A percentile compares a stretch with the other conserved stretches of the same genome.
Conservation (phyloP, 2,113 vertebrate species). For the Motacilla tschutschensis region DNA sequence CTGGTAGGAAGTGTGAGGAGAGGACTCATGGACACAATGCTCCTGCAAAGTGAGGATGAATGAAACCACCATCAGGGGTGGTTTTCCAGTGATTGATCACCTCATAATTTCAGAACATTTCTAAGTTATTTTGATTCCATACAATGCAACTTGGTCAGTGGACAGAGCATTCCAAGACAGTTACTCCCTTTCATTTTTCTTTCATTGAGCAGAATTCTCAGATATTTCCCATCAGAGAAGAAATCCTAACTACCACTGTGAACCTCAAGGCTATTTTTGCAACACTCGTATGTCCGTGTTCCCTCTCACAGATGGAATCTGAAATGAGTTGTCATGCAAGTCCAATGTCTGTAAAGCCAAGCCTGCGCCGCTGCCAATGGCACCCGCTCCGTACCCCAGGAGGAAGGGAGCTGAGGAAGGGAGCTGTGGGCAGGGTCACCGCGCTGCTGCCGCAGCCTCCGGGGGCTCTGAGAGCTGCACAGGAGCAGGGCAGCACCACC, state of each 20-base stretch:
- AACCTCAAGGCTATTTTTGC: not conserved
- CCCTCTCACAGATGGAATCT: not conserved
- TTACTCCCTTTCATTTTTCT: not conserved
- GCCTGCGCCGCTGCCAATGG: not conserved
- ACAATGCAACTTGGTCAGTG: not conserved
- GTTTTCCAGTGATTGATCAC: not conserved
- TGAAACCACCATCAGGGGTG: not conserved
- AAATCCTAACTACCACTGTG: not conserved
- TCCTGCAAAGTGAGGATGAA: not conserved
- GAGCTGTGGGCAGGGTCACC: not conserved
- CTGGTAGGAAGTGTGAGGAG: not conserved
- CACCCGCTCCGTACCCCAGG: not conserved
- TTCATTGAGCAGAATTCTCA: not conserved
- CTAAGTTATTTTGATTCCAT: not conserved
- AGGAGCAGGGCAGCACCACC: not conserved
- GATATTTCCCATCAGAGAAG: not conserved
- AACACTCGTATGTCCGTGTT: not conserved
- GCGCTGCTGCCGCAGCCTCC: not conserved
- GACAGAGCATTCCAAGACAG: not conserved
- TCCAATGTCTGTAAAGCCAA: not conserved
- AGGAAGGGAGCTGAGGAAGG: not conserved
- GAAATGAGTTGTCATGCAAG: not conserved
- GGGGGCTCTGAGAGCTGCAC: not conserved
- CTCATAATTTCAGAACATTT: not conserved
- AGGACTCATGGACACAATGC: not conserved